Evolutionary conservation across 1,140 invertebrate species (phyloP), one percentile per base, ranked within the genome.

Genomic region (Macrostomum lignano): DNA sequence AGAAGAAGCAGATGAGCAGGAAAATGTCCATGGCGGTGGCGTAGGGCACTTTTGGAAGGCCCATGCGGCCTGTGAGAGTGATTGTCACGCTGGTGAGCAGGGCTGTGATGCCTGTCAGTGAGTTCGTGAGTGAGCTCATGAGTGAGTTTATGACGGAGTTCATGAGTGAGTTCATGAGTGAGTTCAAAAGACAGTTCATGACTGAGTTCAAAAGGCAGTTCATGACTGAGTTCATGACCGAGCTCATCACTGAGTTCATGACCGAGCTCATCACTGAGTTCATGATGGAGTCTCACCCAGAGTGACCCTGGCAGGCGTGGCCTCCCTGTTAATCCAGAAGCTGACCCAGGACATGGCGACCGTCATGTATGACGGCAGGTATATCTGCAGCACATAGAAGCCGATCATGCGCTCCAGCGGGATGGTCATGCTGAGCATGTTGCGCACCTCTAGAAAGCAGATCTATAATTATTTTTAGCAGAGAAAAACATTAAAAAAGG

Each of bases 321-420:
- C 66, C 36, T 65, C 61, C 32, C 67, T 57, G 42, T 68, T 67
- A 34, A 69, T 67, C 77, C 79, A 91, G 51, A 91, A 91, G 0
- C 77, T 81, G 0, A 91, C 79, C 78, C 79, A 93, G 0, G 77
- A 86, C 1, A 91, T 60, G 1, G 84, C 73, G 1, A 88, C 81
- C 37, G 88, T 79, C 30, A 91, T 63, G 31, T 79, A 76, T 47
- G 81, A 88, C 0, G 84, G 82, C 17, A 86, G 67, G 53, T 86
- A 86, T 9, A 82, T 76, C 60, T 79, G 73, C 38, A 81, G 74
- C 1, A 88, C 62, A 55, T 84, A 88, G 50, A 82, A 86, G 25
- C 79, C 79, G 1, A 77, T 75, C 46, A 81, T 71, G 4, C 81
- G 63, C 43, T 74, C 72, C 4, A 88, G 63, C 53, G 79, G 78